These are phyloP conservation scores for Illadopsis cleaveri DNA, from an alignment of 2,113 vertebrate genomes.

Conservation along the genomic window DNA sequence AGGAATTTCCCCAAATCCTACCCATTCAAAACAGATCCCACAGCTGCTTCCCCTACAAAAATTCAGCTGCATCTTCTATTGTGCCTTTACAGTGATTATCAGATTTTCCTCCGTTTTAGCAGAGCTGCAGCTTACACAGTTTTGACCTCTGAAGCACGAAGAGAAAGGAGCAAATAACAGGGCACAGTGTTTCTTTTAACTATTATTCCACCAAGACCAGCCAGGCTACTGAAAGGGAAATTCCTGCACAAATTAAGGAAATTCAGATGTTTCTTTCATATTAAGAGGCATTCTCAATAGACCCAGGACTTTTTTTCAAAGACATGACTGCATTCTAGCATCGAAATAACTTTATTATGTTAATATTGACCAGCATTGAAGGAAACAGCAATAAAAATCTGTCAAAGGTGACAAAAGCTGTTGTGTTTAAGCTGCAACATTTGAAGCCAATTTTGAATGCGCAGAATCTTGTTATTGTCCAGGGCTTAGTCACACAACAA, in stretches of 20 bases:
- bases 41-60: slow-evolving; percentile 3
- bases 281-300: not conserved
- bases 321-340: not conserved
- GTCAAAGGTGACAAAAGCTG: slow-evolving; percentile 16
- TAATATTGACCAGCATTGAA: slow-evolving; percentile 30
- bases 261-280: not conserved
- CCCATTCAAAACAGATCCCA: not conserved
- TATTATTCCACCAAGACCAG: not conserved
- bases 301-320: slow-evolving; percentile 35
- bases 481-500: not conserved
- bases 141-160: not conserved
- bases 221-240: slow-evolving; percentile 28
- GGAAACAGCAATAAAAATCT: slow-evolving; percentile 14
- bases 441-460: not conserved
- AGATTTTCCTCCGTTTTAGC: not conserved
- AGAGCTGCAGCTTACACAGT: not conserved
- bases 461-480: not conserved
- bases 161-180: not conserved
- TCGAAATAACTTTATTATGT: not conserved
- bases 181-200: not conserved
- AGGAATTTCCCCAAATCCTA: slow-evolving; percentile 17
- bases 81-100: not conserved
- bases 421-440: not conserved
- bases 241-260: slow-evolving; percentile 23
- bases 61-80: not conserved